Percentiles rank a stretch among this genome's conserved stretches.
These are phyloP conservation scores for Heliconius hermathena DNA, from an alignment of 1,140 invertebrate genomes.

Conservation along the genomic window DNA sequence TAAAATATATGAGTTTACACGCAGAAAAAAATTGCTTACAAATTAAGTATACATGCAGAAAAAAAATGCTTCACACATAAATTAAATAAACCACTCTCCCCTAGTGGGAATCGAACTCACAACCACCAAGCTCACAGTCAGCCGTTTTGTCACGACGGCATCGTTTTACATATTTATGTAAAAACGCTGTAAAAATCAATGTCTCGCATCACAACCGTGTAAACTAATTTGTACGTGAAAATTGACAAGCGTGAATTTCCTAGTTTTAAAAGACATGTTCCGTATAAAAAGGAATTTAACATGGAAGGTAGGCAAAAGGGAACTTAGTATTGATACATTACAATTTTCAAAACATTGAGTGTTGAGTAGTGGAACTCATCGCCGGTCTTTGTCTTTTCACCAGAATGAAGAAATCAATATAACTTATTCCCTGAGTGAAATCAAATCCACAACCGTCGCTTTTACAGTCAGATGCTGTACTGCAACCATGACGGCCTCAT, in stretches of 20 bases:
- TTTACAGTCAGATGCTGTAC: too few relatives aligned
- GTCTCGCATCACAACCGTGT: constrained; percentile 12
- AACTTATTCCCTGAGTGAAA: too few relatives aligned
- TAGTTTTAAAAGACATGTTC: background rate
- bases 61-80: too few relatives aligned
- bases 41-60: too few relatives aligned
- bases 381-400: background rate
- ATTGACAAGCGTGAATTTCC: background rate
- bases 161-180: background rate
- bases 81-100: too few relatives aligned
- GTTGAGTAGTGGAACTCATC: background rate
- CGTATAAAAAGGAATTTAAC: background rate
- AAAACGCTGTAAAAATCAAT: constrained; percentile 9
- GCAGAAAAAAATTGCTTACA: too few relatives aligned
- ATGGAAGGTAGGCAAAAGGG: background rate
- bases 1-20: background rate
- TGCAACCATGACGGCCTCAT: too few relatives aligned
- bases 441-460: too few relatives aligned
- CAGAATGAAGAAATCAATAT: background rate
- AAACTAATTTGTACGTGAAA: constrained; percentile 4
- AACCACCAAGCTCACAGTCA: background rate
- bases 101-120: background rate
- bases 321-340: background rate
- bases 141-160: background rate
- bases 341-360: background rate